Evolutionary conservation across 2,797 vertebrate species (phyloP), one percentile per base, ranked within the genome.

Genomic region (Rhinogobio ventralis): DNA sequence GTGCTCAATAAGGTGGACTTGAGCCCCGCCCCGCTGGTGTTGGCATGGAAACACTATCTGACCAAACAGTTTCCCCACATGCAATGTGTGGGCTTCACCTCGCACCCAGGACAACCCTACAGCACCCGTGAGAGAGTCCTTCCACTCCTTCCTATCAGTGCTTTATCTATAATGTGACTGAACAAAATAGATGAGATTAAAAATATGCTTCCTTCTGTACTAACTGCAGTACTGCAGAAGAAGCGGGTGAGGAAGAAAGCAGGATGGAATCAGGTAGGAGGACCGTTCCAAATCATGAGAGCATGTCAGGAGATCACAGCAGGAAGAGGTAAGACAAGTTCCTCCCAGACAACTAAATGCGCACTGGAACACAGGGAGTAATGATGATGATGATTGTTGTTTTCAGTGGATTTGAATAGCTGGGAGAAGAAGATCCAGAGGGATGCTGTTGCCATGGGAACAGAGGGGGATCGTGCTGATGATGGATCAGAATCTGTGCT

Each of bases 1-100:
- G 96, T 99, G 74, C 93, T 99, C 87, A 98, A 98, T 94, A 99
- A 99, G 91, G 94, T 92, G 0, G 98, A 99, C 88, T 92, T 99
- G 86, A 96, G 96, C 67, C 95, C 97, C 0, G 93, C 97, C 0
- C 92, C 96, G 0, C 91, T 98, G 2, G 97, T 97, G 79, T 94
- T 96, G 0, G 96, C 97, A 87, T 99, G 97, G 98, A 97, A 96
- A 89, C 96, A 98, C 90, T 97, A 97, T 86, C 95, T 99, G 90
- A 93, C 95, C 77, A 94, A 93, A 23, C 95, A 93, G 86, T 97
- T 97, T 84, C 96, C 97, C 19, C 81, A 95, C 74, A 93, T 97
- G 81, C 94, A 95, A 13, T 93, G 97, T 0, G 93, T 97, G 23
- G 96, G 96, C 87, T 98, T 98, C 90, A 96, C 96, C 64, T 98